Percentiles rank a stretch among this genome's conserved stretches.
phyloP scores from a whole-genome alignment of 2,888 invertebrate species.

The Drosophila neonasuta region DNA sequence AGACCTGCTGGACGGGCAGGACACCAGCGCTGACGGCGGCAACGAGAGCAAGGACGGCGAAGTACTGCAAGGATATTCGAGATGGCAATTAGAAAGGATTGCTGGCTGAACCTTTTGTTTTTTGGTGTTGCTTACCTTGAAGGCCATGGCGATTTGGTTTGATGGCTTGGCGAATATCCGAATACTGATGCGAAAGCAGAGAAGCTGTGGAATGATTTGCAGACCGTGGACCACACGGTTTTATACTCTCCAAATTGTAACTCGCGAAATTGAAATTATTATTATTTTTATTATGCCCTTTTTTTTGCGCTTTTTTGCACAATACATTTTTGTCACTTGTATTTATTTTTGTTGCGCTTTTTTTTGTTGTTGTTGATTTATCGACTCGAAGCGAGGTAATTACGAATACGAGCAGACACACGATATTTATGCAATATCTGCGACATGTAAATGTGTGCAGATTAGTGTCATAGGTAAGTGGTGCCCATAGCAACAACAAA shows the following conservation, averaged over 20 bases:
- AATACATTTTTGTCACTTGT: slow-evolving; percentile 62
- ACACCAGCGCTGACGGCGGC: slow-evolving; percentile 74
- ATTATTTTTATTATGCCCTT: slow-evolving; percentile 15
- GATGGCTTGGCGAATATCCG: slow-evolving; percentile 40
- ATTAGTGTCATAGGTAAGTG: slow-evolving; percentile 72
- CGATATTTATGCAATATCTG: slow-evolving; percentile 63
- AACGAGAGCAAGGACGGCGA: slow-evolving; percentile 70
- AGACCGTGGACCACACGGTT: slow-evolving; percentile 41
- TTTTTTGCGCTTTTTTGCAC: slow-evolving; percentile 34
- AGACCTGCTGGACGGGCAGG: slow-evolving; percentile 68
- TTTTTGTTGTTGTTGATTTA: slow-evolving; percentile 48
- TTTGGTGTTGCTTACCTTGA: slow-evolving; percentile 53
- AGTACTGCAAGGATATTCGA: slow-evolving; percentile 55
- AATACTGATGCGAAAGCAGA: slow-evolving; percentile 50
- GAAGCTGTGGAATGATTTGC: slow-evolving; percentile 70
- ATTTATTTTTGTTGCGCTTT: slow-evolving; percentile 18
- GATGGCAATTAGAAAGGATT: background rate
- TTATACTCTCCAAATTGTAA: slow-evolving; percentile 58
- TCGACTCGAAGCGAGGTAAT: slow-evolving; percentile 53
- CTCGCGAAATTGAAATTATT: slow-evolving; percentile 45
- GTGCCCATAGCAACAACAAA: slow-evolving; percentile 14
- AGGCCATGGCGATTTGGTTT: slow-evolving; percentile 64
- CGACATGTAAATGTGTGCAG: slow-evolving; percentile 66
- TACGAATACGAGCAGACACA: slow-evolving; percentile 30
- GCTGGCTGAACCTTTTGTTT: too few relatives aligned